A percentile compares a stretch with the other conserved stretches of the same genome.
phyloP scores from a whole-genome alignment of 2,797 vertebrate species.

The Schizopygopsis malacanthus region DNA sequence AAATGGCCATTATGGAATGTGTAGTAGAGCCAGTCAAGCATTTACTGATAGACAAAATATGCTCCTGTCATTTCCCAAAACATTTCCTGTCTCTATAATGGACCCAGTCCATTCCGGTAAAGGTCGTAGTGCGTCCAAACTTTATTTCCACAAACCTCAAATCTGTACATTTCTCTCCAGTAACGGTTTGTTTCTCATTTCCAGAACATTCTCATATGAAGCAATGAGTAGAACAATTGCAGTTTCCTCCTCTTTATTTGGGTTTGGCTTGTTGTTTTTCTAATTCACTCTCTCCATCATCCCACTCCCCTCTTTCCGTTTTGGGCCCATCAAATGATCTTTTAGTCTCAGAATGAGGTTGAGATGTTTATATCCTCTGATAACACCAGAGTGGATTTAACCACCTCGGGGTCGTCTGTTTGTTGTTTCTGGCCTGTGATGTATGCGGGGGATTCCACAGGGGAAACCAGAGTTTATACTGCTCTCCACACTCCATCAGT shows the following conservation, averaged over 20 bases:
- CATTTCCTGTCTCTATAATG: slow-evolving; percentile 22
- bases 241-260: slow-evolving; percentile 43
- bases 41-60: slow-evolving; percentile 12
- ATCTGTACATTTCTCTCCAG: slow-evolving; percentile 15
- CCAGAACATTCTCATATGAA: slow-evolving; percentile 25
- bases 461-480: slow-evolving; percentile 44
- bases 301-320: slow-evolving; percentile 10
- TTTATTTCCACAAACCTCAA: slow-evolving; percentile 21
- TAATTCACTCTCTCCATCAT: neutral
- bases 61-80: slow-evolving; percentile 2
- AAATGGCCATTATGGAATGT: neutral
- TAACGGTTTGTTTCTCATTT: slow-evolving; percentile 24
- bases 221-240: slow-evolving; percentile 37
- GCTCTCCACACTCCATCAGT: slow-evolving; percentile 42
- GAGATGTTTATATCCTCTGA: slow-evolving; percentile 46
- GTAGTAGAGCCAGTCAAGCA: neutral
- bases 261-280: slow-evolving; percentile 35
- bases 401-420: slow-evolving; percentile 38
- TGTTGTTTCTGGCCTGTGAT: slow-evolving; percentile 51
- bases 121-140: slow-evolving; percentile 2
- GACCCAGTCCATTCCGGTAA: neutral
- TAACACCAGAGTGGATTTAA: slow-evolving; percentile 44
- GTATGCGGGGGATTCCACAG: slow-evolving; percentile 28
- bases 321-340: slow-evolving; percentile 7
- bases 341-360: slow-evolving; percentile 26